Base-by-base conservation (phyloP, 2,113 vertebrate genomes). In the Ciconia boyciana region DNA sequence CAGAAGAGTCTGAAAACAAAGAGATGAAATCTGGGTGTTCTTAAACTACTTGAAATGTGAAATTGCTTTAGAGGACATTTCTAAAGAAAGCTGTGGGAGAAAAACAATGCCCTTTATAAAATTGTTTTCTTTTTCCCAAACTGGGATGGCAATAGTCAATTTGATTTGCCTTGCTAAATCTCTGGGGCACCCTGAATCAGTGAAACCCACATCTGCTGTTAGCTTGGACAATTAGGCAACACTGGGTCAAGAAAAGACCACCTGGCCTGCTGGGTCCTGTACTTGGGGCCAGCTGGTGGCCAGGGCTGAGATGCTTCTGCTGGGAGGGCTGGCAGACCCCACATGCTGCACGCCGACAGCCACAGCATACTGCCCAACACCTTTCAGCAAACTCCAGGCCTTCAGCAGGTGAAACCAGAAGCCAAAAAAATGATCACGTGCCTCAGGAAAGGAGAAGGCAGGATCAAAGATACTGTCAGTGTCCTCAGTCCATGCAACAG, bases 321-420 rank as follows among this genome's bases (percentile, higher is more conserved):
- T 77, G 34, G 24, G 11, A 52, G 39, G 13, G 8, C 51, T 39
- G 26, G 17, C 26, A 77, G 64, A 69, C 2, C 5, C 10, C 49
- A 55, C 2, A 5, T 14, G 10, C 26, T 0, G 0, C n/a, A 19
- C 3, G 3, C 17, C 3, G 2, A 17, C 10, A 87, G 29, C 26
- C n/a, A 64, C 25, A 65, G 46, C 1, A 0, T 11, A 16, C 13
- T 66, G 61, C 41, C 16, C 20, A 54, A 46, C 16, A 49, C 19
- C 62, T 69, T 48, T 34, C 14, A 87, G 29, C 21, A 44, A 82
- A 78, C 20, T 54, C n/a, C 55, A 78, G 41, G 21, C 31, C 55
- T 90, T 82, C 46, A 61, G 34, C 13, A 70, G 22, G 21, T 41
- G n/a, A 91, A 87, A 48, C 6, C 49, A 74, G 51, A 54, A 70